Base-by-base conservation (phyloP, 1,140 invertebrate genomes). In the Drosophila mayri region DNA sequence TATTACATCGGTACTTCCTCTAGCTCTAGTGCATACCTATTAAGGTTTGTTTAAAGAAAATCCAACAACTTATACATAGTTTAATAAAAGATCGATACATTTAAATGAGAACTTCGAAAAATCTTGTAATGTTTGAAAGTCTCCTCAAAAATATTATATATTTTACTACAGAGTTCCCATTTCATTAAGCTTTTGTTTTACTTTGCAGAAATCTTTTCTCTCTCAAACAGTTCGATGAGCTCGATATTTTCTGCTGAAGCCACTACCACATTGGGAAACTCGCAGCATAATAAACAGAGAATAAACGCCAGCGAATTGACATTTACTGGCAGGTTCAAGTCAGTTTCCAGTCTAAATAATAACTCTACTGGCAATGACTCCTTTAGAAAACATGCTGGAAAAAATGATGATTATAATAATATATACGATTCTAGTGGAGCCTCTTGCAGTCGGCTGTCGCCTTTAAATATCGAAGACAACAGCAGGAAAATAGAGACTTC, bases 191-290 rank as follows among this genome's bases (percentile, higher is more conserved):
- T 43, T 44, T 40, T 0, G 37, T 40, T 4, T 3, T 22, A 30
- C 12, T 43, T 65, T 25, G 2, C 38, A 92, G 90, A 92, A 79
- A 87, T 88, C 40, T 65, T 91, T 25, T 92, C 91, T 4, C 40
- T 92, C 35, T 92, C 92, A 12, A 92, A 91, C 59, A 92, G 92
- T 55, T 92, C 92, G 1, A 82, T 92, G 79, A 91, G 92, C 52
- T 92, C 90, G 35, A 79, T 91, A 30, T 73, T 92, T 68, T 81
- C 87, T 52, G 81, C 68, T 9, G 86, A 90, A 64, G 59, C 67
- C 8, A 18, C 65, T 70, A 55, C 61, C 10, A 18, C 67, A 18
- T 55, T 76, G 8, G 76, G 52, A 25, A 82, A 67, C 22, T 68
- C 73, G 3, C 64, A 74, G 28, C 37, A 28, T 50, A 73, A 85